Base-by-base conservation (phyloP, 2,797 vertebrate genomes). In the Siniperca undulata region DNA sequence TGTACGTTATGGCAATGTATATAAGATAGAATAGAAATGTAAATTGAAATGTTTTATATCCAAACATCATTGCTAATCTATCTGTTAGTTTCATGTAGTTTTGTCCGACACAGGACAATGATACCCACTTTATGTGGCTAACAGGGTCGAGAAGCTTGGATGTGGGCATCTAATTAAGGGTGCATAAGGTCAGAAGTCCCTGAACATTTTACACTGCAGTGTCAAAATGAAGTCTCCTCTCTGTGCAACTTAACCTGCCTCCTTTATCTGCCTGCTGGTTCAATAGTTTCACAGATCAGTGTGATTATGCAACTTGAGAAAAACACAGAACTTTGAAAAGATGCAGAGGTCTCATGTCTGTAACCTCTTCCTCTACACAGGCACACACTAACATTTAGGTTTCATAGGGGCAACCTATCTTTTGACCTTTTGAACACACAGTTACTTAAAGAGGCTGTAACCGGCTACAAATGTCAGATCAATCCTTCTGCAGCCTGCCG, bases 161-260 rank as follows among this genome's bases (percentile, higher is more conserved):
- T 55, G 53, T 46, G 11, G 17, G 2, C 2, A 0, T 83, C 27
- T 89, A 82, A 86, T 86, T 78, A 77, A 84, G 86, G 78, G 77
- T 74, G 53, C 3, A 7, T 5, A 11, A 60, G 70, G 82, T 83
- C 78, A 70, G 48, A 55, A 66, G 55, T 77, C 71, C 53, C 36
- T 65, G 56, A 75, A 87, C 86, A 89, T 90, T 93, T 94, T 42
- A 87, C 93, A 89, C 24, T 50, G 13, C 13, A 11, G n/a, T 76
- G 89, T 61, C 40, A 92, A 86, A 90, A 82, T 74, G 44, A 70
- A 73, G 78, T 89, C 76, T 89, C 78, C 76, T 78, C 55, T 72
- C 48, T 38, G 64, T 89, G 89, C 59, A 70, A 50, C 48, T 44
- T 85, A 42, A 70, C 58, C 80, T 68, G 42, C 34, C 77, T 84